Conservation (phyloP, 2,888 invertebrate species). For the Schizotus pectinicornis region DNA sequence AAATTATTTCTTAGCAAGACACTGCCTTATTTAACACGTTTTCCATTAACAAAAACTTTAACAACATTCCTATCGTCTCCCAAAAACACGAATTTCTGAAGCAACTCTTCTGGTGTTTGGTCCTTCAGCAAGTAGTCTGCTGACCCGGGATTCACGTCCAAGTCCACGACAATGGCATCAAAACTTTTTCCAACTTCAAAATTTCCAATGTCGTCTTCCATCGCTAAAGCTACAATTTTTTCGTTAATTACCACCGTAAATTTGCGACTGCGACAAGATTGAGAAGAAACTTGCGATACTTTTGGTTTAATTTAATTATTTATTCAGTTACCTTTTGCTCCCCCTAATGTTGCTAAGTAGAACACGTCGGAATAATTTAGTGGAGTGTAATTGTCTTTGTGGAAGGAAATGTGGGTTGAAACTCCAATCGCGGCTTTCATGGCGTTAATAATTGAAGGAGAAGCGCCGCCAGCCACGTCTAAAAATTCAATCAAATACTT, state of each 20-base stretch:
- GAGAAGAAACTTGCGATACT: not conserved
- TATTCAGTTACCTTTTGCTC: constrained; percentile 71
- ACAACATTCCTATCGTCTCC: constrained; percentile 86
- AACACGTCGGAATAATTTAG: constrained; percentile 79
- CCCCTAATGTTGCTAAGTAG: constrained; percentile 85
- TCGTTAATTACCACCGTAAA: too few species aligned
- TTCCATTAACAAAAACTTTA: constrained; percentile 78
- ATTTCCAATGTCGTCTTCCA: constrained; percentile 79
- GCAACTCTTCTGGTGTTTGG: constrained; percentile 64
- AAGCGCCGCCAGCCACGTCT: constrained; percentile 88
- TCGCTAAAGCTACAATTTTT: constrained; percentile 68
- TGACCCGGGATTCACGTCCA: constrained; percentile 59
- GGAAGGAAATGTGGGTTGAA: constrained; percentile 71
- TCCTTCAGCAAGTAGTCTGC: constrained; percentile 63
- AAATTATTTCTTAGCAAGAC: not conserved
- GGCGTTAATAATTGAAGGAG: constrained; percentile 75
- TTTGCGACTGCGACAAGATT: too few species aligned
- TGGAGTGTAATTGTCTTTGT: constrained; percentile 56
- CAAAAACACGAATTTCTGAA: constrained; percentile 78
- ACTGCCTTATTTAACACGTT: constrained; percentile 58
- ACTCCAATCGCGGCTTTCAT: constrained; percentile 76
- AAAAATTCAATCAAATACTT: constrained; percentile 14
- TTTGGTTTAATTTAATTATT: not conserved
- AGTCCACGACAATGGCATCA: constrained; percentile 82
- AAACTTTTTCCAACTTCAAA: constrained; percentile 84